Evolutionary conservation across 2,113 vertebrate genomes (phyloP).

Genomic region (Tenebrosternarchus preto): DNA sequence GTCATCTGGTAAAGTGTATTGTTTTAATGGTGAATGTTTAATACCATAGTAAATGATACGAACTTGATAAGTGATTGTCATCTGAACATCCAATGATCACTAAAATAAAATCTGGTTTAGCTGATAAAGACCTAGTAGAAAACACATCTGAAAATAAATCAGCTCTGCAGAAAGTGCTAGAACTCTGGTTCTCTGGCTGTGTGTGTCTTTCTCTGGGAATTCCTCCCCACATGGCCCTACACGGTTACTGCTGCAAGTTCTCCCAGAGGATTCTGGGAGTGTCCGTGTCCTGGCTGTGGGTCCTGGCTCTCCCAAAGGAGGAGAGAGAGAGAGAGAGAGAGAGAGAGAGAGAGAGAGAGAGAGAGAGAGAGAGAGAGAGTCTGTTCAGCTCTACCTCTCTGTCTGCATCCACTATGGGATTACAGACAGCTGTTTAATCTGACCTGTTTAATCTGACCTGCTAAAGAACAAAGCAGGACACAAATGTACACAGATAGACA

Average conservation of each 20-base stretch:
- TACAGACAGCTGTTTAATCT: constrained; percentile 82
- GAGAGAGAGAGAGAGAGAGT: constrained; percentile 22
- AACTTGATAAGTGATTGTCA: no score
- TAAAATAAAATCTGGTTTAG: background rate
- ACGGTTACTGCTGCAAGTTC: constrained; percentile 36
- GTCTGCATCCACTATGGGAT: constrained; percentile 69
- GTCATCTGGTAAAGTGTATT: background rate
- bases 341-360: background rate
- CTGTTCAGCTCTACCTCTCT: constrained; percentile 45
- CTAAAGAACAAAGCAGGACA: constrained; percentile 66
- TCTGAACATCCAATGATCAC: background rate
- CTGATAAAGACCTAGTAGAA: background rate
- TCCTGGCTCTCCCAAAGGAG: background rate
- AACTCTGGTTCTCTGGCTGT: background rate
- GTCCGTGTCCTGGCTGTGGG: constrained; percentile 34
- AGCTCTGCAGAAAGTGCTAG: background rate
- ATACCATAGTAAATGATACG: no score
- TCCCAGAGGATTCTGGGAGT: constrained; percentile 45
- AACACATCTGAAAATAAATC: constrained; percentile 9
- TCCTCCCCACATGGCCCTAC: background rate
- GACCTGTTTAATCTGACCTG: constrained; percentile 76
- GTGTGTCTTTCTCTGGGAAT: constrained; percentile 35
- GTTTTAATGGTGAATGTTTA: background rate
- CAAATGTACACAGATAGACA: constrained; percentile 25
- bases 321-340: background rate